Evolutionary conservation across 2,113 vertebrate species (phyloP), one percentile per base, ranked within the genome.

Genomic region (Sinosuthora webbiana): DNA sequence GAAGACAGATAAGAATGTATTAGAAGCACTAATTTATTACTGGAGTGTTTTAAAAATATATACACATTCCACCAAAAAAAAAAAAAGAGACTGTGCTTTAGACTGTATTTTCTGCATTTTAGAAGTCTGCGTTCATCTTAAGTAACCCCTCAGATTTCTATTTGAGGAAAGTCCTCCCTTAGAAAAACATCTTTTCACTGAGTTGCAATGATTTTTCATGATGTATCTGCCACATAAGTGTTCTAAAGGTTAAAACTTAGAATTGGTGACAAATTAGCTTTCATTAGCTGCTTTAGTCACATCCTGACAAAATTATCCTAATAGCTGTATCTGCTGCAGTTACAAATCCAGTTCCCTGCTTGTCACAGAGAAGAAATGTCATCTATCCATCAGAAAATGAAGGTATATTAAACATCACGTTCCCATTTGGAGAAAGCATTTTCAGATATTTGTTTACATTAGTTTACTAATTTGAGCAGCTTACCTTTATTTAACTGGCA

Each of bases 401-500:
- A 95, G 89, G 63, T 81, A 19, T 56, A 82, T 50, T 47, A 92
- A 96, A 71, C 22, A n/a, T 17, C 47, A 5, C 59, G 8, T 30
- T 85, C 88, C 65, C 27, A 15, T 84, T 85, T 78, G 49, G 74
- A 73, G 84, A 31, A 65, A 93, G 63, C 83, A 50, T 89, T 91
- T 88, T 65, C 49, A 91, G 91, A 27, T 95, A 80, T 94, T 97
- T 97, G 92, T 96, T 97, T 97, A 92, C 92, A 80, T 95, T 87
- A 74, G 42, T 94, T 83, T 76, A 85, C 92, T 87, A 65, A 85
- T 94, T 97, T 87, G 93, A 96, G 89, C 30, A 67, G 92, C 93
- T 96, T 95, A 97, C 95, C 95, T 97, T 97, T 97, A 95, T 97
- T 97, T 95, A 96, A 91, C 97, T 88, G 94, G 96, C 97, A 90